Percentiles rank a stretch among this genome's conserved stretches.
Evolutionary conservation across 2,888 invertebrate species (phyloP).

Genomic region (Eueremaeus valkanovi): DNA sequence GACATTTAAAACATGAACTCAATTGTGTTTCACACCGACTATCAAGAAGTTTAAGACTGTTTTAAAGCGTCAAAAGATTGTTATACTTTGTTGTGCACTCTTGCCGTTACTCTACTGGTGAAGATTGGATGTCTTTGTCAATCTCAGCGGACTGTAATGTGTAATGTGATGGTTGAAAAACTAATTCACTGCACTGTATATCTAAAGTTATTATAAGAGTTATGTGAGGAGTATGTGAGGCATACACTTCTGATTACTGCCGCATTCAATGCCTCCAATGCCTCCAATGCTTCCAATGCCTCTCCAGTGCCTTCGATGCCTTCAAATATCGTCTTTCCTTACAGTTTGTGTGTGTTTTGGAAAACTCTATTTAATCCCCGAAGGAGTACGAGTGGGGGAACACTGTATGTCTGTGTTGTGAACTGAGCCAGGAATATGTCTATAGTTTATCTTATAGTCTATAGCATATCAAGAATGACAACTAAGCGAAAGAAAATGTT

Average conservation of each 20-base stretch:
- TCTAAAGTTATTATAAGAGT: conserved; percentile 34
- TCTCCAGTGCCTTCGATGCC: background rate
- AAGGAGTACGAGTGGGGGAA: conserved; percentile 1
- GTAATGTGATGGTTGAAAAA: conserved; percentile 30
- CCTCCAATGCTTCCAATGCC: background rate
- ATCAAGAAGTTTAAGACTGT: background rate
- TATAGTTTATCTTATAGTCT: background rate
- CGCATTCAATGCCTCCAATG: background rate
- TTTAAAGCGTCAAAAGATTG: background rate
- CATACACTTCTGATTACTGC: conserved; percentile 31
- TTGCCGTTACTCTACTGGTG: background rate
- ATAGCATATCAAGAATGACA: conserved; percentile 35
- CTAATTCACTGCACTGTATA: conserved; percentile 26
- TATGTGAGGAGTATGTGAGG: conserved; percentile 19
- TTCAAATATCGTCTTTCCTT: conserved; percentile 29
- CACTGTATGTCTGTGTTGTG: background rate
- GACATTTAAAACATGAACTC: conserved; percentile 2
- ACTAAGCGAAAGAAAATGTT: conserved; percentile 31
- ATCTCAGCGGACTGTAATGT: conserved; percentile 30
- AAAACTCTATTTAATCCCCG: conserved; percentile 29
- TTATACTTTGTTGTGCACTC: background rate
- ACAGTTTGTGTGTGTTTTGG: conserved; percentile 9
- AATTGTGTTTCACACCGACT: conserved; percentile 12
- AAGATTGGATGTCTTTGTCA: conserved; percentile 22
- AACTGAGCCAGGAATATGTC: background rate